Percentiles rank a stretch among this genome's conserved stretches.
Conservation (phyloP, 37 sponge, comb jelly and placozoan genomes). For the Petrosia ficiformis region DNA sequence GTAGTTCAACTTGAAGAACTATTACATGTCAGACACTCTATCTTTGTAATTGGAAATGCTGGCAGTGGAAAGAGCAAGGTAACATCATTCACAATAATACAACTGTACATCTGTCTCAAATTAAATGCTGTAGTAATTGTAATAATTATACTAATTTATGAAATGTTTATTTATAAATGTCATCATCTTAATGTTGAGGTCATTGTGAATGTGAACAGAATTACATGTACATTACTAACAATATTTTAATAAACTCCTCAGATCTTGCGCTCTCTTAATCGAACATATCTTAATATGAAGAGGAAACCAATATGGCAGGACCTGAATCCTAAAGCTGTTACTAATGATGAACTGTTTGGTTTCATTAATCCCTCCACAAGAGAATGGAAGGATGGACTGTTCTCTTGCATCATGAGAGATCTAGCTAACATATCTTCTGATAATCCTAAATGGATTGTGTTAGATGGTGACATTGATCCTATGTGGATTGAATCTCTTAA, state of each 20-base stretch:
- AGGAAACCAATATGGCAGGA: slow-evolving; percentile 89
- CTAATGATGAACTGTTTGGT: slow-evolving; percentile 92
- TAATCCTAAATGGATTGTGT: slow-evolving; percentile 97
- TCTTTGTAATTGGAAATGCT: slow-evolving; percentile 98
- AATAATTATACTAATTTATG: not conserved
- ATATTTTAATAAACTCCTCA: too few relatives aligned
- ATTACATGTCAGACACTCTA: slow-evolving; percentile 90
- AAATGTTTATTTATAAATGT: not conserved
- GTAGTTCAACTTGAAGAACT: slow-evolving; percentile 97
- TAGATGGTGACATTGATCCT: slow-evolving; percentile 99
- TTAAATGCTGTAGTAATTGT: too few relatives aligned
- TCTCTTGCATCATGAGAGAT: slow-evolving; percentile 95
- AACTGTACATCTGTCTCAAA: not conserved
- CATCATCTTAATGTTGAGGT: too few relatives aligned
- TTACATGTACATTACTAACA: too few relatives aligned
- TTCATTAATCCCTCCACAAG: slow-evolving; percentile 96
- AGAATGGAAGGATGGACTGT: slow-evolving; percentile 98
- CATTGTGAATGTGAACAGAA: too few relatives aligned
- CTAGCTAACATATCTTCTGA: slow-evolving; percentile 80
- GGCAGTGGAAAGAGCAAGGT: slow-evolving; percentile 76
- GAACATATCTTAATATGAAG: slow-evolving; percentile 86
- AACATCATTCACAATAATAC: not conserved
- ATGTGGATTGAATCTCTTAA: slow-evolving; percentile 99
- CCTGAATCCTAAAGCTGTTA: slow-evolving; percentile 97
- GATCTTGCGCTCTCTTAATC: slow-evolving; percentile 85